Base-by-base conservation (phyloP, 2,797 vertebrate genomes). In the Pipistrellus pygmaeus region DNA sequence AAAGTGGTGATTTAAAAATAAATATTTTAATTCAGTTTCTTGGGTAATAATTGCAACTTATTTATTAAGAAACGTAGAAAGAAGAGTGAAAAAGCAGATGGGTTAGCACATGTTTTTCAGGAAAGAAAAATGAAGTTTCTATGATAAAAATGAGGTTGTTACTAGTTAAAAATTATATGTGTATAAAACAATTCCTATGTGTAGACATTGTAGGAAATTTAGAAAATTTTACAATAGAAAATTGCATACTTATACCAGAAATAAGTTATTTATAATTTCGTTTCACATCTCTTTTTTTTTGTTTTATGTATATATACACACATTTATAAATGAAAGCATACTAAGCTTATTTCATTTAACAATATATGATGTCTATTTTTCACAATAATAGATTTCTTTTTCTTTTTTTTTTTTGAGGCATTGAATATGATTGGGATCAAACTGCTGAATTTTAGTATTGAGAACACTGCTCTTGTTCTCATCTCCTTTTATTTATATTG, bases 371-470 rank as follows among this genome's bases (percentile, higher is more conserved):
- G 66, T 10, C 32, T 48, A 38, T 81, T 81, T 91, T 81, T 92
- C 25, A 75, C 38, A 38, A 81, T 18, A 64, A 62, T 15, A 8
- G 5, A 88, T 35, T 44, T 44, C 8, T 44, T 44, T 44, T 9
- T 44, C 10, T 44, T 9, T 44, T 44, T 9, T 44, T 44, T 38
- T 48, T 71, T 53, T 48, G 62, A 53, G 48, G 18, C 64, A 90
- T 62, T 94, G 32, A 11, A 6, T 78, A 35, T 57, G 32, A n/a
- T 38, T 57, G 11, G 85, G 57, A 80, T 20, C 53, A 73, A 46
- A 57, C 44, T 84, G 18, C 66, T 51, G 18, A 90, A 53, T 87
- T 92, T 94, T 94, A 84, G 44, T 73, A 48, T 44, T 84, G 41
- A 78, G 32, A 73, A 7, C 44, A 84, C 18, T 84, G 20, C 60